Conservation (phyloP, 1,140 invertebrate genomes). For the Orchestia grillus region DNA sequence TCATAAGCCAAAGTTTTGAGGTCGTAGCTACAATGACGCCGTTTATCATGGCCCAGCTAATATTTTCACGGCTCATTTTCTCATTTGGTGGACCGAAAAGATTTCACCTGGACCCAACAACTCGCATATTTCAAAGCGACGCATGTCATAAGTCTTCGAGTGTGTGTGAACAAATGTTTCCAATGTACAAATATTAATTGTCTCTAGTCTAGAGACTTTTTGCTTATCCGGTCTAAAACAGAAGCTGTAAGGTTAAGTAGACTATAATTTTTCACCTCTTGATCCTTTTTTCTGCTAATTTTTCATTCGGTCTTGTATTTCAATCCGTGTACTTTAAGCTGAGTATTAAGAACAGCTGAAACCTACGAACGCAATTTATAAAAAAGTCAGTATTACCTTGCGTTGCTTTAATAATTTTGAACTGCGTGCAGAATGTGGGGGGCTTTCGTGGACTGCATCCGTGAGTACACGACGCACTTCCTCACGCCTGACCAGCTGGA, state of each 20-base stretch:
- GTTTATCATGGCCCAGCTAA: background rate
- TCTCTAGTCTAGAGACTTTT: background rate
- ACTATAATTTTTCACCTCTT: background rate
- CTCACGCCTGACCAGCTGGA: conserved; percentile 43
- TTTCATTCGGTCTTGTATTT: background rate
- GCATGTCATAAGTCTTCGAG: background rate
- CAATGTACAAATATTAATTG: background rate
- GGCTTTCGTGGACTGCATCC: conserved; percentile 55
- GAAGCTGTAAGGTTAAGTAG: background rate
- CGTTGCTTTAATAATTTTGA: background rate
- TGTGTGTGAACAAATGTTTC: background rate
- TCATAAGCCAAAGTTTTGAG: background rate
- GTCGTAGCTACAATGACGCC: background rate
- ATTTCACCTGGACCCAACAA: background rate
- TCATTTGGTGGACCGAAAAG: background rate
- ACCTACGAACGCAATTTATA: background rate
- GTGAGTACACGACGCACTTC: conserved; percentile 57
- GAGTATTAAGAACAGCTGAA: background rate
- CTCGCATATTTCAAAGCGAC: background rate
- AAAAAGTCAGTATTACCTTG: background rate
- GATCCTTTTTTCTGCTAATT: background rate
- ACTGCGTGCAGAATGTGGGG: conserved; percentile 17
- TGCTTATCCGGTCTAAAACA: background rate
- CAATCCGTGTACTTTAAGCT: background rate
- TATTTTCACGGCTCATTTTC: background rate